These are phyloP conservation scores for Ophiothrix spiculata DNA, from an alignment of 35 echinoderm and acorn worm genomes.

Conservation along the genomic window DNA sequence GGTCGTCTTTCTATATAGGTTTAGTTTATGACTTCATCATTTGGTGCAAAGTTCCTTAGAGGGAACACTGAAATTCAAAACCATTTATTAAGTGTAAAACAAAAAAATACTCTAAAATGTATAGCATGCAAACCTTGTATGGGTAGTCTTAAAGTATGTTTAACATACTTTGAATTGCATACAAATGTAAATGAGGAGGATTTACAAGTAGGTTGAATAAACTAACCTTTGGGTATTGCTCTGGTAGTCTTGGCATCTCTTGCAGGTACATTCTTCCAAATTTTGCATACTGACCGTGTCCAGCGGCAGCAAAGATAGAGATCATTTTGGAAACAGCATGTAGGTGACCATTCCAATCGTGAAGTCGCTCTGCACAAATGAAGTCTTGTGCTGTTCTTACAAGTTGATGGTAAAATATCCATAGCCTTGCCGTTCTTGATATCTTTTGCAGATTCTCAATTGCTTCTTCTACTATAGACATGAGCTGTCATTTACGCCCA, in stretches of 20 bases:
- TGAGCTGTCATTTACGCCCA: not conserved
- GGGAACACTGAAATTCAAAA: too few species aligned
- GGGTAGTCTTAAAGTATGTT: too few species aligned
- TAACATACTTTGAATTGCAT: too few species aligned
- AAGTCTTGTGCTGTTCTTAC: conserved; percentile 18
- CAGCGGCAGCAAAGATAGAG: conserved; percentile 12
- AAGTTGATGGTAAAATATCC: conserved; percentile 33
- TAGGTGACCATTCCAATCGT: conserved; percentile 22
- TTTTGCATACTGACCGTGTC: conserved; percentile 26
- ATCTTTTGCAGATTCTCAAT: not conserved
- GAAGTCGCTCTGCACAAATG: not conserved
- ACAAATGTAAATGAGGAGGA: too few species aligned
- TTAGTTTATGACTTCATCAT: too few species aligned
- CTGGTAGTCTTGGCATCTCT: conserved; percentile 30
- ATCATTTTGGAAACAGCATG: conserved; percentile 39
- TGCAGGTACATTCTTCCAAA: conserved; percentile 20
- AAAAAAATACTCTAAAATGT: too few species aligned
- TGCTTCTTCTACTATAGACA: conserved; percentile 12
- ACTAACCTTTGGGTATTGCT: conserved; percentile 27
- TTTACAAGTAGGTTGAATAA: too few species aligned
- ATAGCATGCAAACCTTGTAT: too few species aligned
- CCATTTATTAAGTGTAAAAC: too few species aligned
- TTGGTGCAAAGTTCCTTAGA: too few species aligned
- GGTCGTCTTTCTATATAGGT: too few species aligned
- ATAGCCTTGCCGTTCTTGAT: conserved; percentile 42